Conservation (phyloP, 2,888 invertebrate species). For the Eledona agricola region DNA sequence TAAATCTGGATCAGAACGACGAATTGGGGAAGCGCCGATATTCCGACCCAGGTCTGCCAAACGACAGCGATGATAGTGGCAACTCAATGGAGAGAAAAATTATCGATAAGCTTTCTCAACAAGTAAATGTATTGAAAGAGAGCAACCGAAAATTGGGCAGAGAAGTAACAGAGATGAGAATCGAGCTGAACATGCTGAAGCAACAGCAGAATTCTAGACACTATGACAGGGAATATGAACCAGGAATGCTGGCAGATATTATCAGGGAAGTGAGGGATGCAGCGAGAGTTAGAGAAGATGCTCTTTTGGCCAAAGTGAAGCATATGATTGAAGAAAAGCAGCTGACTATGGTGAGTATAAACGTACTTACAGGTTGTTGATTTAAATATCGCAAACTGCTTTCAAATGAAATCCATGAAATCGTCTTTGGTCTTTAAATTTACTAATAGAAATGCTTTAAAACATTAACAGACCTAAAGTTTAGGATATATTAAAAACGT, state of each 20-base stretch:
- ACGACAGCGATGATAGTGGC: slow-evolving; percentile 62
- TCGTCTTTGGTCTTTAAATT: too few relatives aligned
- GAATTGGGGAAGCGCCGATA: slow-evolving; percentile 67
- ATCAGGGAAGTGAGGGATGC: slow-evolving; percentile 79
- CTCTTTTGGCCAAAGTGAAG: slow-evolving; percentile 70
- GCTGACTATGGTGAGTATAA: slow-evolving; percentile 60
- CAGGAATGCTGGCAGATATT: slow-evolving; percentile 77
- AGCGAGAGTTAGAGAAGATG: slow-evolving; percentile 76
- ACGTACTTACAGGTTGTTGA: too few relatives aligned
- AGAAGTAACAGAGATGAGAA: slow-evolving; percentile 78
- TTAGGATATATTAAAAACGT: too few relatives aligned
- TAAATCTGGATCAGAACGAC: slow-evolving; percentile 68
- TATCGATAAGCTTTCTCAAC: slow-evolving; percentile 74
- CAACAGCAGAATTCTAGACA: slow-evolving; percentile 54
- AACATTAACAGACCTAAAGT: too few relatives aligned
- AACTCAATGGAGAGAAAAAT: slow-evolving; percentile 69
- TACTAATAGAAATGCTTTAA: too few relatives aligned
- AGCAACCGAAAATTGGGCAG: slow-evolving; percentile 78
- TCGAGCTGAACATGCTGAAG: slow-evolving; percentile 64
- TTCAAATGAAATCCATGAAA: too few relatives aligned
- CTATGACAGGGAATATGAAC: slow-evolving; percentile 67
- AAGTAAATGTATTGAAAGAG: slow-evolving; percentile 76
- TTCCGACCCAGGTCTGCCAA: slow-evolving; percentile 73
- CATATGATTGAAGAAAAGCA: slow-evolving; percentile 69
- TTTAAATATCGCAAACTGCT: too few relatives aligned